These are phyloP conservation scores for Megalopta genalis DNA, from an alignment of 1,140 invertebrate genomes.

Conservation along the genomic window DNA sequence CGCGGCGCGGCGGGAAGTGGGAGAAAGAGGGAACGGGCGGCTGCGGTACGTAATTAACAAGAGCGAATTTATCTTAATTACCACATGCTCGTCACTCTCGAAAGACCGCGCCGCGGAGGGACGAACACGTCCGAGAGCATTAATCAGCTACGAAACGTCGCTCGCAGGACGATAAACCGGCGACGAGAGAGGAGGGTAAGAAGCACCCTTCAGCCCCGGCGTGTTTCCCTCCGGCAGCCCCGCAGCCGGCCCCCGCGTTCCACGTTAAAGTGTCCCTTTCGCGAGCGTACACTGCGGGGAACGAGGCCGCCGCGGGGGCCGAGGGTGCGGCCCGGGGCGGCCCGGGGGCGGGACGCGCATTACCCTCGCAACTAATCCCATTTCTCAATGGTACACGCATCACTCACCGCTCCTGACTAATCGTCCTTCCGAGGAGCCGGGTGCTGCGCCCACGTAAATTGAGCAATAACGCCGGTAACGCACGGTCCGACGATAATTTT, in stretches of 20 bases:
- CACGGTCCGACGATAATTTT: constrained; percentile 33
- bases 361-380: constrained; percentile 46
- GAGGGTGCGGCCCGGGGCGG: background rate
- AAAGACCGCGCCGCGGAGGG: background rate
- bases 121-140: constrained; percentile 13
- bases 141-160: constrained; percentile 30
- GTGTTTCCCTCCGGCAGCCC: background rate
- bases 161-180: constrained; percentile 26
- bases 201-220: constrained; percentile 16
- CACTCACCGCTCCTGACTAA: constrained; percentile 36
- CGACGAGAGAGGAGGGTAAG: constrained; percentile 10
- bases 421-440: constrained; percentile 43
- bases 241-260: too few relatives aligned
- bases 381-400: constrained; percentile 45
- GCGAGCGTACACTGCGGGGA: constrained; percentile 21
- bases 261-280: constrained; percentile 24
- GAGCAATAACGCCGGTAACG: constrained; percentile 44
- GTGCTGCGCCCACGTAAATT: constrained; percentile 35
- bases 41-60: background rate
- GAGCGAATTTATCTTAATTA: constrained; percentile 23
- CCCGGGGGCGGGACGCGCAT: constrained; percentile 7
- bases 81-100: background rate
- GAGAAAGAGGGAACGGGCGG: too few relatives aligned
- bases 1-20: too few relatives aligned
- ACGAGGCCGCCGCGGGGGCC: constrained; percentile 6